phyloP scores from a whole-genome alignment of 2,113 vertebrate species.

The Nicator chloris region DNA sequence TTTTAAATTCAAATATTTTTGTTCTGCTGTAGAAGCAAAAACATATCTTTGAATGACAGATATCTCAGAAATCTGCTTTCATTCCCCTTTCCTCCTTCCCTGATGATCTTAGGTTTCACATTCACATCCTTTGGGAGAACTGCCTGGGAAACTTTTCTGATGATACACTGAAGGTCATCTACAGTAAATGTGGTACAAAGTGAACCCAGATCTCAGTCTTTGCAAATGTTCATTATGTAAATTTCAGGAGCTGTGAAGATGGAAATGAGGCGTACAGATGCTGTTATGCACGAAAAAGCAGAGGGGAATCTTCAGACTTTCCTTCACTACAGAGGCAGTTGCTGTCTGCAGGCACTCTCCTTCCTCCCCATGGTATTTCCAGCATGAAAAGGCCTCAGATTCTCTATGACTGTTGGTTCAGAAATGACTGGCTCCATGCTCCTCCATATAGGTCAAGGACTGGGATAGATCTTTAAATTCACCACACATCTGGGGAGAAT shows the following conservation, averaged over 20 bases:
- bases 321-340: slow-evolving; percentile 11
- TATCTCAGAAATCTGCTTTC: background rate
- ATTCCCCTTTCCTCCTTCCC: background rate
- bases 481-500: background rate
- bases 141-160: slow-evolving; percentile 44
- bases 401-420: background rate
- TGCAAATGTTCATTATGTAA: slow-evolving; percentile 69
- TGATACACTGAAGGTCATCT: slow-evolving; percentile 56
- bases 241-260: slow-evolving; percentile 60
- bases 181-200: slow-evolving; percentile 21
- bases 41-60: background rate
- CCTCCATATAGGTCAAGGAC: background rate
- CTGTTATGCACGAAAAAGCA: slow-evolving; percentile 23
- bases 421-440: background rate
- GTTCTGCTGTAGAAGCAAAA: background rate
- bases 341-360: background rate
- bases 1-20: background rate
- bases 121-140: slow-evolving; percentile 42
- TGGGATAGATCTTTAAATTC: background rate
- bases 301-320: slow-evolving; percentile 56
- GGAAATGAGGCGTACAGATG: slow-evolving; percentile 47
- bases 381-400: background rate
- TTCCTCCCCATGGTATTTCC: background rate
- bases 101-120: background rate
- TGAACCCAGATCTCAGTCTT: slow-evolving; percentile 46